Conservation (phyloP, 2,113 vertebrate genomes). For the Lycocorax pyrrhopterus region DNA sequence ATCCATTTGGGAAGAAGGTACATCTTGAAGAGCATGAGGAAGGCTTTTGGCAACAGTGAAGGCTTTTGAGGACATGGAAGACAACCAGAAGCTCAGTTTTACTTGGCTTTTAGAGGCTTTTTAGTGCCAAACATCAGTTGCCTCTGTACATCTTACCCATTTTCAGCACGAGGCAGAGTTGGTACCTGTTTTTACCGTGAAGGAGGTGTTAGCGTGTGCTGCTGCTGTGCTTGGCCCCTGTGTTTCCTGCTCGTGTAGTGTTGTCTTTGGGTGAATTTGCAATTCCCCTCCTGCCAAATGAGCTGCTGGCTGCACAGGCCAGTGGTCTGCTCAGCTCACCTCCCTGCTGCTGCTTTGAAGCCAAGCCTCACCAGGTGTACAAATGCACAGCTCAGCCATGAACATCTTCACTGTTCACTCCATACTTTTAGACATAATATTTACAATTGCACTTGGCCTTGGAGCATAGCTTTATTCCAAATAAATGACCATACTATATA, state of each 20-base stretch:
- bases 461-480: neutral
- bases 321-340: neutral
- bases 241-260: fast-evolving
- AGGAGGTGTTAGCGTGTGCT: neutral
- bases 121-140: neutral
- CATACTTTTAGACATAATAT: neutral
- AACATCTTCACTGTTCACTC: neutral
- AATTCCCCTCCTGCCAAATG: neutral
- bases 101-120: neutral
- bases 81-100: neutral
- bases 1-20: neutral
- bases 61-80: neutral
- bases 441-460: neutral
- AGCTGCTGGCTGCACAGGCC: neutral
- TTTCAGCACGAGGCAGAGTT: neutral
- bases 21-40: neutral
- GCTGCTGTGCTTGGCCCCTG: neutral
- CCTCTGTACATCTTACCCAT: neutral
- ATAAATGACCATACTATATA: neutral
- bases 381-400: neutral
- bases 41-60: neutral
- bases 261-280: neutral
- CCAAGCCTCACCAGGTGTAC: constrained; percentile 8
- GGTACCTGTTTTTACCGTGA: neutral
- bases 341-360: neutral